These are phyloP conservation scores for Aphaenogaster ashmeadi DNA, from an alignment of 1,140 invertebrate species.

Conservation along the genomic window DNA sequence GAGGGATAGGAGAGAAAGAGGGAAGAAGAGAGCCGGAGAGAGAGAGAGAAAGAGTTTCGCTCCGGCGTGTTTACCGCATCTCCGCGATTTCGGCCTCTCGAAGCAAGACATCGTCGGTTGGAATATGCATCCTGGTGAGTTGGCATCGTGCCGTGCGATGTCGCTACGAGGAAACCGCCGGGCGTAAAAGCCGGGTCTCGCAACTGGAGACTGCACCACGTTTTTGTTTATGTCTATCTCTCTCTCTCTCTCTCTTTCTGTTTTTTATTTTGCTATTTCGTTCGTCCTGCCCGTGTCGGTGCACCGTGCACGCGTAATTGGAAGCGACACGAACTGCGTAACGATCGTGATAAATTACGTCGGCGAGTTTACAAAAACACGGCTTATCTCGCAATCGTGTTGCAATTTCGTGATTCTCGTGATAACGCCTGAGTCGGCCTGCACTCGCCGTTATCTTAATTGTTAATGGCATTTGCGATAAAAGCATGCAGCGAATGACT, in stretches of 20 bases:
- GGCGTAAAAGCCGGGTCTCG: background rate
- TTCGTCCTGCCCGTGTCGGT: background rate
- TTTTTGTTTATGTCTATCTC: background rate
- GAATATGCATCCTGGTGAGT: slow-evolving; percentile 31
- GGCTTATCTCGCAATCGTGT: slow-evolving; percentile 7
- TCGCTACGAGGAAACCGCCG: slow-evolving; percentile 36
- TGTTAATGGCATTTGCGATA: slow-evolving; percentile 2
- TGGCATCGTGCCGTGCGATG: slow-evolving; percentile 29
- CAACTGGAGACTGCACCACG: background rate
- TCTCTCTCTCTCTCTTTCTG: background rate
- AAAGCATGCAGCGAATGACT: background rate
- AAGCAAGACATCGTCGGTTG: slow-evolving; percentile 43
- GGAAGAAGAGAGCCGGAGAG: background rate
- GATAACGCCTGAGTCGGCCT: too few relatives aligned
- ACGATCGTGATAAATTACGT: background rate
- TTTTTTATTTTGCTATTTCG: background rate
- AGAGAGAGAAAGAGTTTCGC: background rate
- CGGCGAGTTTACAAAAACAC: background rate
- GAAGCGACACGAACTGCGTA: background rate
- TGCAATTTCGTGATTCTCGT: background rate
- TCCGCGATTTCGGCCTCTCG: slow-evolving; percentile 63
- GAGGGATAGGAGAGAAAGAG: background rate
- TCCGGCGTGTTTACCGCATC: slow-evolving; percentile 63
- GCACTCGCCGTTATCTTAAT: slow-evolving; percentile 21
- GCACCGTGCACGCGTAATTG: background rate